Evolutionary conservation across 2,888 invertebrate genomes (phyloP), one percentile per base, ranked within the genome.

Genomic region (Hesperia comma): DNA sequence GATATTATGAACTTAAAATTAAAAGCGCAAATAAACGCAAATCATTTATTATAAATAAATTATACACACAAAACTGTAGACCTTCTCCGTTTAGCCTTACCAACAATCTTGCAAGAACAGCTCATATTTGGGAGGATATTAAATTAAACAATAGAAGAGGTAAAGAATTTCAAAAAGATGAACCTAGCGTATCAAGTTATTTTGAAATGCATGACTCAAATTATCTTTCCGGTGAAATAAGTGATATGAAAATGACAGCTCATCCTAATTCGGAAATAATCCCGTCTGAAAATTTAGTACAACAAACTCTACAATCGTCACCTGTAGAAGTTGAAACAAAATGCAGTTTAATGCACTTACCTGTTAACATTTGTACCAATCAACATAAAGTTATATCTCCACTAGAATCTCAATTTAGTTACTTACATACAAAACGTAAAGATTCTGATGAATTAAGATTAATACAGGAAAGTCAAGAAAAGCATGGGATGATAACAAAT

Each of bases 51-150:
- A 82, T 91, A 68, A 69, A 86, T 4, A 90, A 87, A 69, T 71
- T 92, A 43, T 83, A 79, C 51, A 72, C 72, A 54, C 77, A 92
- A 72, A 75, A 72, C 15, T 79, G 74, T 12, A 84, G 86, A 73
- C 73, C 71, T 43, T 84, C 90, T 1, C 90, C 92, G 0, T 90
- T 90, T 75, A 79, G 83, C 62, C 73, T 90, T 67, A 86, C 84
- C 4, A 77, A 82, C 8, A 75, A 77, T 53, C 74, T 88, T 43
- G 77, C 76, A 58, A 84, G 90, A 73, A 90, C 90, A 54, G 74
- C 80, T 41, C 74, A 74, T n/a, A 77, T 75, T 71, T 89, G 90
- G 90, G 58, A 77, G 68, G 63, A 71, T 57, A 69, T 82, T 21
- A 69, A 79, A 74, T 53, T 58, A 1, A 64, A 70, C 14, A 60